Evolutionary conservation across 30 jellyfish, hydroid and myxozoan genomes (phyloP), one percentile per base, ranked within the genome.

Genomic region (Pelagia noctiluca): DNA sequence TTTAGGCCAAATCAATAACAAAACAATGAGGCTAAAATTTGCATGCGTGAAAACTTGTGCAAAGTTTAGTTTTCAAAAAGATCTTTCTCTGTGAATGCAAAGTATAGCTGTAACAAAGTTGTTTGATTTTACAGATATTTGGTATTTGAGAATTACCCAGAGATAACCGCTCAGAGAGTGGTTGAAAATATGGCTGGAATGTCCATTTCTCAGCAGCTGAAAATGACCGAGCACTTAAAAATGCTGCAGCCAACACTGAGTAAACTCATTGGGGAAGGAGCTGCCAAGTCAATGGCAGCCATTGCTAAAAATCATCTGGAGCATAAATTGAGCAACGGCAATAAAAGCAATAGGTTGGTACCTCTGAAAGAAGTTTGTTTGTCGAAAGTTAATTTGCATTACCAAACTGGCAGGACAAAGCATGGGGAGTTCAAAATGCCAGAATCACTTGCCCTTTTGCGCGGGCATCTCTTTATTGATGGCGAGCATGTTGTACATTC

Each of bases 251-350:
- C 92, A 23, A 50, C 69, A 1, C 49, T 82, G 80, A 36, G 25
- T 21, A 82, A 82, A 50, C 85, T 71, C 61, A 53, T 67, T 67
- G 92, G 92, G 0, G 29, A 35, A 49, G 86, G 80, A 0, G 72
- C 85, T 24, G 78, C 92, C 29, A 82, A 68, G 13, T 85, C 92
- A n/a, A 54, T 82, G 85, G 38, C 25, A 32, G 67, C 92, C 10
- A 50, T 82, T 12, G 24, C 94, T 7, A n/a, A 83, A 49, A 83
- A 21, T 3, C 37, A 83, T 32, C 13, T 47, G 35, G 38, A 29
- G 4, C 35, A 50, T 38, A 73, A 30, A 18, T 19, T 47, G 23
- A 49, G 35, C 13, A 70, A 52, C 3, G 76, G 47, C 4, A 70
- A 46, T 30, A 54, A 13, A 2, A 42, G 29, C 32, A 13, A 26